These are phyloP conservation scores for Trichacis sp. DNA, from an alignment of 2,888 invertebrate species.

Conservation along the genomic window DNA sequence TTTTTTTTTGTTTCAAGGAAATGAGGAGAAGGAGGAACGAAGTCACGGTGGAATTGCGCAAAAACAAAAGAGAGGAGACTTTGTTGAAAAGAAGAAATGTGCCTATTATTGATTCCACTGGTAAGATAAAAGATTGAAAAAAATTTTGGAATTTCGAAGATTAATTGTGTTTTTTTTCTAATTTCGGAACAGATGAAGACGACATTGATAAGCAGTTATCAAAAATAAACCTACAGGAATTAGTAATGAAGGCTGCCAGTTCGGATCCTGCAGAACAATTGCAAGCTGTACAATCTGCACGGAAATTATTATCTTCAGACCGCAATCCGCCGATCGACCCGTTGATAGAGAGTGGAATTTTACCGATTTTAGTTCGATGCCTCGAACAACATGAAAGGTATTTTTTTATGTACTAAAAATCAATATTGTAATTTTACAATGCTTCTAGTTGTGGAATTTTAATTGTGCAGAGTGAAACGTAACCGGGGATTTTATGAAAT, in stretches of 20 bases:
- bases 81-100: conserved; percentile 96
- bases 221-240: conserved; percentile 81
- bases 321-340: conserved; percentile 98
- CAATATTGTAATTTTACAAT: not conserved
- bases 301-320: conserved; percentile 96
- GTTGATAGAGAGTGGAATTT: conserved; percentile 91
- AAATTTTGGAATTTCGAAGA: no score
- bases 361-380: conserved; percentile 93
- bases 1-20: no score
- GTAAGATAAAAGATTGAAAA: conserved; percentile 59
- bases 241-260: conserved; percentile 89
- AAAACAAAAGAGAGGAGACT: conserved; percentile 98
- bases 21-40: conserved; percentile 97
- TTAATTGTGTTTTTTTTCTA: no score
- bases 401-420: conserved; percentile 7
- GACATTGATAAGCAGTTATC: conserved; percentile 79
- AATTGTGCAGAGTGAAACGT: no score
- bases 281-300: conserved; percentile 92
- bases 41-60: conserved; percentile 95
- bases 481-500: no score
- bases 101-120: conserved; percentile 85
- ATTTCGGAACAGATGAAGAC: conserved; percentile 79
- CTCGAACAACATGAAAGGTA: conserved; percentile 84
- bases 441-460: not conserved
- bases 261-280: conserved; percentile 85